phyloP scores from a whole-genome alignment of 2,113 vertebrate genomes.

The Eretmochelys imbricata region DNA sequence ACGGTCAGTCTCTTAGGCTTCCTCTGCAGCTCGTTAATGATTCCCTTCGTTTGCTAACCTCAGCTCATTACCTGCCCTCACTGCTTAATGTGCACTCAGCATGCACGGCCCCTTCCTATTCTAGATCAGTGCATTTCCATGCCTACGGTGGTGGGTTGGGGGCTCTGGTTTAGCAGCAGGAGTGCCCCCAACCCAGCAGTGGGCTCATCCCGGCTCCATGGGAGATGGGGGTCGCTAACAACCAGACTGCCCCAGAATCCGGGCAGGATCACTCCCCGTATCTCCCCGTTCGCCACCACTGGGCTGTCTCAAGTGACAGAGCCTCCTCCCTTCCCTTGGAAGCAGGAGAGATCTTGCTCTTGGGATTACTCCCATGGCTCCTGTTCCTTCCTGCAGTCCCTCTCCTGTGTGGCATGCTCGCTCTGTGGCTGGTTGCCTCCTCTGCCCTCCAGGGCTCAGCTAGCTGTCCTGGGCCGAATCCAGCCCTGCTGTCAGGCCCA shows the following conservation, averaged over 20 bases:
- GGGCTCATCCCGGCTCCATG: background rate
- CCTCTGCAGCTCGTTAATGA: background rate
- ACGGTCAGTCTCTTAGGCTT: background rate
- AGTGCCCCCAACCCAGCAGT: background rate
- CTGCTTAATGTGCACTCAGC: background rate
- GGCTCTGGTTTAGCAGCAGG: background rate
- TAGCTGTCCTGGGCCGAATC: background rate
- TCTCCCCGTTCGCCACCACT: background rate
- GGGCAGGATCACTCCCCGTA: background rate
- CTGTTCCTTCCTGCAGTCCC: background rate
- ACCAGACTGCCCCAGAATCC: background rate
- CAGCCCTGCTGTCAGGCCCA: background rate
- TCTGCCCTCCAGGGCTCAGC: background rate
- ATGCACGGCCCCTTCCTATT: too few species aligned
- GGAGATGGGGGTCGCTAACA: background rate
- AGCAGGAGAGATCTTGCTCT: background rate
- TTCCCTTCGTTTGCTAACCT: background rate
- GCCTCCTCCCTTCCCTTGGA: background rate
- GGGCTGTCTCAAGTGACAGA: background rate
- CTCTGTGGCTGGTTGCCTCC: constrained; percentile 48
- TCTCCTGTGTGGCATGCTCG: background rate
- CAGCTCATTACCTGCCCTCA: background rate
- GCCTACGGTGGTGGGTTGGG: background rate
- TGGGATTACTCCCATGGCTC: background rate
- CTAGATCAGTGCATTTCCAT: too few species aligned